Base-by-base conservation (phyloP, 2,113 vertebrate species). In the Lasiurus borealis region DNA sequence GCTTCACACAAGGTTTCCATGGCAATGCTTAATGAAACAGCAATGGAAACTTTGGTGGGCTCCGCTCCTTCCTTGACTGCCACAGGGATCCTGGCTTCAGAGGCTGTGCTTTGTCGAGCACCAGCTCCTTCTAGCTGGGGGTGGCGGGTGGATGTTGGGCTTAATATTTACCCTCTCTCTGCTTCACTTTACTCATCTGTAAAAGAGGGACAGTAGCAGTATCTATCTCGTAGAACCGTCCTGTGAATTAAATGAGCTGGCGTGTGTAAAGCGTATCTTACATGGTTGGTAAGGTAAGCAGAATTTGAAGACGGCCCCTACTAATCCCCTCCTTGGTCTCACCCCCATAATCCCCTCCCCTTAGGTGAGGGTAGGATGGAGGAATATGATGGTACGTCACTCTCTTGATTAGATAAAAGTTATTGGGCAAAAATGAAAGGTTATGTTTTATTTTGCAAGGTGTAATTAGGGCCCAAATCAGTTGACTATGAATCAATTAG, bases 1-100 rank as follows among this genome's bases (percentile, higher is more conserved):
- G 44, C 82, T 96, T 68, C 57, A 36, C 96, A 62, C 89, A 92
- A 83, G 62, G 98, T 98, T 98, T 97, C 98, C 96, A 97, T 98
- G 97, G 94, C 97, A 95, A 98, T 96, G 0, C 46, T 97, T 97
- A 97, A 88, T 89, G 81, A 95, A 96, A 93, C 29, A 59, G 85
- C 25, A 36, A 62, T 54, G 83, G 80, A 85, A 89, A 96, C 92
- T 96, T 95, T 73, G 85, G 85, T 50, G 34, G 93, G 78, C 31
- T 95, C n/a, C 31, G 18, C 19, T 75, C 50, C n/a, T 66, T 34
- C 21, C 68, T 68, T 29, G 34, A 29, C 73, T 36, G 69, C 21
- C 76, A 62, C 46, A 25, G 72, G 40, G 64, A 85, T 77, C 57
- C 73, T 75, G 8, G 12, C 64, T 92, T 46, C 14, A 14, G 31